phyloP scores from a whole-genome alignment of 1,140 invertebrate genomes.

The Zaprionus ghesquierei region DNA sequence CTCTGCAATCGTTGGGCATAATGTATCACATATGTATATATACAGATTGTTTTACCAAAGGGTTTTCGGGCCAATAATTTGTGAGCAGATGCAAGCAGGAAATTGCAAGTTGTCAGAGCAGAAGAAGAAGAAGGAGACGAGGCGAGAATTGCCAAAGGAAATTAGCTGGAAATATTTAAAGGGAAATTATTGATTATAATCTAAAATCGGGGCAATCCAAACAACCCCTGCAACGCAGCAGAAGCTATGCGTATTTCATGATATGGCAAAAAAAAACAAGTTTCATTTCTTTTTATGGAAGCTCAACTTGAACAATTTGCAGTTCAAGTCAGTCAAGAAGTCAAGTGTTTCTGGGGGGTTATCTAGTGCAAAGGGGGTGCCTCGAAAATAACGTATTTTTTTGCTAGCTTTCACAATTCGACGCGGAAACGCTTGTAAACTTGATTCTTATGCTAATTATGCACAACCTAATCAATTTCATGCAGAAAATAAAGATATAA shows the following conservation, averaged over 20 bases:
- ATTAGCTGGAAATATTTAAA: conserved; percentile 26
- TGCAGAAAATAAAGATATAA: not conserved
- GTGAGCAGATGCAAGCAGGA: conserved; percentile 47
- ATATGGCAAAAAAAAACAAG: not conserved
- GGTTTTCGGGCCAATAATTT: conserved; percentile 36
- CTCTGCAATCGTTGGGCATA: not conserved
- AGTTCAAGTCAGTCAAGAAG: not conserved
- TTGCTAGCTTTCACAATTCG: not conserved
- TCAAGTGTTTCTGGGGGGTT: not conserved
- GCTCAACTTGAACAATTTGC: not conserved
- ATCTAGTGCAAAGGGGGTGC: not conserved
- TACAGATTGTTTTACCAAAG: conserved; percentile 31
- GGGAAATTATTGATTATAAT: conserved; percentile 13
- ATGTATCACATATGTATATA: not conserved
- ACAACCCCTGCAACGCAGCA: not conserved
- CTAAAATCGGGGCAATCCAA: conserved; percentile 5
- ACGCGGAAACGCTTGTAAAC: too few relatives aligned
- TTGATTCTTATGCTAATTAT: too few relatives aligned
- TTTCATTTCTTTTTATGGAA: not conserved
- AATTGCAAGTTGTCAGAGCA: conserved; percentile 16
- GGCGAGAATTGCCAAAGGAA: not conserved
- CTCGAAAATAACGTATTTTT: not conserved
- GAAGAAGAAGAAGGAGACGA: not conserved
- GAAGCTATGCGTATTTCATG: not conserved
- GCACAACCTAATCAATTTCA: not conserved